Conservation (phyloP, 2,797 vertebrate species). For the Carduelis carduelis region DNA sequence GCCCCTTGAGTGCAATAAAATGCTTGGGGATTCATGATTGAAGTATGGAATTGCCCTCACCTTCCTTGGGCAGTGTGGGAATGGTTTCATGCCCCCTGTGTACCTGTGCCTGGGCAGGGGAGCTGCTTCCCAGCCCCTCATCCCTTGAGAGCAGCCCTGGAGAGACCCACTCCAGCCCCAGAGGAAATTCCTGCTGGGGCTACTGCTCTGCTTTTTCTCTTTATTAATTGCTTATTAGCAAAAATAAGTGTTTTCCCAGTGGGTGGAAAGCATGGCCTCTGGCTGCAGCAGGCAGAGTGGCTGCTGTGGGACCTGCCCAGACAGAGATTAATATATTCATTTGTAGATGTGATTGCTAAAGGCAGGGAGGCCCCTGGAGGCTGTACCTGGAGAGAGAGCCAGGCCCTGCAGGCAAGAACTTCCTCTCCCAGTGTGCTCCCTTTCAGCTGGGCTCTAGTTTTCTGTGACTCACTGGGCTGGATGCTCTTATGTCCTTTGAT, state of each 20-base stretch:
- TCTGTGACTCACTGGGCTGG: not conserved
- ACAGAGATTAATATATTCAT: not conserved
- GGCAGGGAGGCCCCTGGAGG: not conserved
- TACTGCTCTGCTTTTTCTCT: not conserved
- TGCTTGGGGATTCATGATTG: not conserved
- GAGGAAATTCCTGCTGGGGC: not conserved
- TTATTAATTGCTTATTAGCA: not conserved
- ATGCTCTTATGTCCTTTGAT: not conserved
- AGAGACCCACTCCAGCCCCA: not conserved
- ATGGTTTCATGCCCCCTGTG: not conserved
- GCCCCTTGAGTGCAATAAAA: not conserved
- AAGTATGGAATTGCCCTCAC: not conserved
- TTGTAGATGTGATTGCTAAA: not conserved
- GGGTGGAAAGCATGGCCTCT: not conserved
- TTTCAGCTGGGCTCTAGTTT: accelerated
- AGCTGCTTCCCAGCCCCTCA: not conserved
- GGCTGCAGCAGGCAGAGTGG: not conserved
- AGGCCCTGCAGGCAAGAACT: not conserved
- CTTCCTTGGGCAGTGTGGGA: not conserved
- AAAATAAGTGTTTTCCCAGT: not conserved
- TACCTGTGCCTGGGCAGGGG: not conserved
- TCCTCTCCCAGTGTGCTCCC: accelerated
- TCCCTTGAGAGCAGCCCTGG: not conserved
- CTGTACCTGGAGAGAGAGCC: not conserved
- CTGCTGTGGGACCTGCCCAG: not conserved